Base-by-base conservation (phyloP, 2,888 invertebrate genomes). In the Galerucella nymphaeae region DNA sequence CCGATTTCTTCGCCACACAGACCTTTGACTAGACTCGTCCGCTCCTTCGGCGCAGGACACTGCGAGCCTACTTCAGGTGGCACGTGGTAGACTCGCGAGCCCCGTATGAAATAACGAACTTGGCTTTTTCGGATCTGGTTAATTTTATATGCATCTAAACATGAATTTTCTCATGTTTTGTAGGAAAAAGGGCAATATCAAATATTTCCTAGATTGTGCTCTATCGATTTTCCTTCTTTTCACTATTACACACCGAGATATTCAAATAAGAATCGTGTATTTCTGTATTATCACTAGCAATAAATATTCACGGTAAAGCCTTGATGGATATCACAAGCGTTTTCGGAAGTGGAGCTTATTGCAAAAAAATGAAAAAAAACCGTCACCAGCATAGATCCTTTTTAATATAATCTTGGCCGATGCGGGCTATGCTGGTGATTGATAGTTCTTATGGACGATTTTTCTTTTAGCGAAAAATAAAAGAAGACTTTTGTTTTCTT, bases 321-420 rank as follows among this genome's bases (percentile, higher is more conserved):
- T 38, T 67, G 59, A 59, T 67, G 16, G 48, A 67, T 66, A 66
- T 66, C 66, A 42, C 57, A 41, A 55, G 42, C 57, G n/a, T 57
- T 57, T 41, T 57, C 58, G 66, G 59, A 42, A 67, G 58, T 48
- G 45, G 45, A 67, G 58, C 58, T 59, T 67, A 67, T 67, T 59
- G 59, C 59, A 55, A 59, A 67, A 66, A 67, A 59, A 38, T 20
- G 59, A 67, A 45, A 59, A 59, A 58, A 23, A 59, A n/a, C 59
- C 41, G 66, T 38, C 30, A 9, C 66, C 66, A 48, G 67, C 67
- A 59, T 67, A 59, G 58, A 67, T 67, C 45, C 59, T 59, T 59
- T 67, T 67, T 67, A 67, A 67, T 67, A 67, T 59, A 67, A 67
- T 67, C 50, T 67, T 30, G 48, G 67, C 14, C 67, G 59, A 59